Base-by-base conservation (phyloP, 2,888 invertebrate genomes). In the Tetanocera ferruginea region DNA sequence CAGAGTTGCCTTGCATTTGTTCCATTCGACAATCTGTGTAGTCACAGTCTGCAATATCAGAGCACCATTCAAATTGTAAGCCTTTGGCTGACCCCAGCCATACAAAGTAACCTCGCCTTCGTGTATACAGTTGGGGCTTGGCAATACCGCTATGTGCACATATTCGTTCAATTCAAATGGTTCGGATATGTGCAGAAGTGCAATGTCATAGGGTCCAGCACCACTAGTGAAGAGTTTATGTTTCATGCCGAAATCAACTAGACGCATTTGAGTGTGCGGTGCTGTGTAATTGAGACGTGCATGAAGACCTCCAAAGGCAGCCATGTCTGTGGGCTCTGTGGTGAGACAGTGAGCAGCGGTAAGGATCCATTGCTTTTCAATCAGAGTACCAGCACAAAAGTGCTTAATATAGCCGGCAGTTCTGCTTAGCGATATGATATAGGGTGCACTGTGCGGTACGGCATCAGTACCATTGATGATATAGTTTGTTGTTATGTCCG, bases 171-270 rank as follows among this genome's bases (percentile, higher is more conserved):
- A 87, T 14, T 78, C 78, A 49, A 89, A 86, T 2, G 87, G 79
- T 57, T 83, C 74, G 43, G 81, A 82, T 9, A 87, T 82, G 79
- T 86, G 86, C 77, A 93, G 81, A 2, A 93, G 73, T 37, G 91
- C 92, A 81, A 93, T 91, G 82, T 93, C 93, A 81, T 91, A 90
- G 78, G 90, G 90, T 19, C 88, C 90, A 17, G 90, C 88, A 2
- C 87, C 87, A n/a, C 90, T 90, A 52, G 14, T 28, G 80, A 82
- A 89, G 2, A 37, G 2, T 52, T 85, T 84, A 79, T 91, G 91
- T 1, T 88, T 83, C 31, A 85, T 82, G 25, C 86, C 83, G n/a
- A 83, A 86, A 5, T 83, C 83, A 11, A 91, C 84, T 1, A 67
- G 25, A 57, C 87, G 85, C 0, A 82, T 79, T 82, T 89, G 89